Evolutionary conservation across 2,797 vertebrate species (phyloP), one percentile per base, ranked within the genome.

Genomic region (Poeciliopsis infans): DNA sequence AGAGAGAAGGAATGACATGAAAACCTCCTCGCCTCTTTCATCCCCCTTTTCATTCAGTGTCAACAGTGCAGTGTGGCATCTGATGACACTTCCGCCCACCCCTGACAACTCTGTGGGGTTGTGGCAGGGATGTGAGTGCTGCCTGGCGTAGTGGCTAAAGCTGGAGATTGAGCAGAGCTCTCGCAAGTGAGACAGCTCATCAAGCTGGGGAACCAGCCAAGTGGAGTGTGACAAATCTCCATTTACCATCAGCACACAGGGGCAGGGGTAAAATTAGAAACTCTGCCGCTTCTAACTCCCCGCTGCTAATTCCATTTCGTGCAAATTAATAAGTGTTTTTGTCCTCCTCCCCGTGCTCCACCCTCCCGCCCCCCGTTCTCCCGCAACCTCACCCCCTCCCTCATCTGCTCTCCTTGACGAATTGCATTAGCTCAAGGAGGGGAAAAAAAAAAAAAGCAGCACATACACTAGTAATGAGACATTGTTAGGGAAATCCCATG

Each of bases 181-280:
- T 89, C 83, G 88, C 80, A 87, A 91, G 90, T 93, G 92, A 90
- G 92, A 92, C 91, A 94, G 94, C 93, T 95, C 95, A 95, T 95
- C 94, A 93, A 88, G 90, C 91, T 83, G 86, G 94, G 94, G 95
- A 95, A 91, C 86, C 92, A 89, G 95, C 94, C 94, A 95, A 96
- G 95, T 94, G 91, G 92, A 96, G 95, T 95, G 95, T 95, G 95
- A 96, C 96, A 96, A 95, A 96, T 96, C 95, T 96, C 94, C 93
- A 95, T 95, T 96, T 95, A 95, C 95, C 93, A 94, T 95, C 86
- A 79, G 89, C 91, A 79, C 93, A 94, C 86, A 82, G 93, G 94
- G 94, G 92, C 91, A 92, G 83, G 94, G 93, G 94, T 95, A 95
- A 95, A 96, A 96, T 95, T 95, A 95, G 94, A 95, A 95, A 95